phyloP scores from a whole-genome alignment of 1,140 invertebrate species.

The Whitmania pigra region DNA sequence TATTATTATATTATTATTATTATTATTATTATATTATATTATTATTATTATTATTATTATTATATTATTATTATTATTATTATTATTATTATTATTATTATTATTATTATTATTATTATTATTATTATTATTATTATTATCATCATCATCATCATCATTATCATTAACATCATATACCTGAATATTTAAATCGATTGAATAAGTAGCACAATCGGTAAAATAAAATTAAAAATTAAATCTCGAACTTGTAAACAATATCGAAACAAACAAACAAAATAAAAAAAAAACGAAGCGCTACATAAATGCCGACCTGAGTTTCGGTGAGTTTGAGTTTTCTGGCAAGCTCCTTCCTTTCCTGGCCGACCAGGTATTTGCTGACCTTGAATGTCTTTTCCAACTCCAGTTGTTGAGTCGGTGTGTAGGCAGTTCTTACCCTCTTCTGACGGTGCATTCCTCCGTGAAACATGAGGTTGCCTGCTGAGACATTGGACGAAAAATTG shows the following conservation, averaged over 20 bases:
- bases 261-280: too few species aligned
- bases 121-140: constrained; percentile 4
- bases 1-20: constrained; percentile 16
- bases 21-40: constrained; percentile 7
- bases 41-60: constrained; percentile 5
- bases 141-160: constrained; percentile 7
- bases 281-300: too few species aligned
- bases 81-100: constrained; percentile 9
- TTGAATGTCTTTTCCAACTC: constrained; percentile 93
- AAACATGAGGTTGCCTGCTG: neutral
- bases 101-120: neutral
- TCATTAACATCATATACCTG: neutral
- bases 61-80: constrained; percentile 14
- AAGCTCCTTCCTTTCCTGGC: constrained; percentile 83
- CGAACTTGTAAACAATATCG: too few species aligned
- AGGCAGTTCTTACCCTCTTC: constrained; percentile 73
- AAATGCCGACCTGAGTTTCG: constrained; percentile 72
- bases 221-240: neutral
- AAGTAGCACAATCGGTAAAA: neutral
- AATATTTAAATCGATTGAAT: too few species aligned
- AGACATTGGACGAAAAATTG: neutral
- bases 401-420: constrained; percentile 81
- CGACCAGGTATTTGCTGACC: constrained; percentile 95
- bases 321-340: constrained; percentile 77
- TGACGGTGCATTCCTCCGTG: neutral